These are phyloP conservation scores for Apamea sordens DNA, from an alignment of 2,888 invertebrate genomes.

Conservation along the genomic window DNA sequence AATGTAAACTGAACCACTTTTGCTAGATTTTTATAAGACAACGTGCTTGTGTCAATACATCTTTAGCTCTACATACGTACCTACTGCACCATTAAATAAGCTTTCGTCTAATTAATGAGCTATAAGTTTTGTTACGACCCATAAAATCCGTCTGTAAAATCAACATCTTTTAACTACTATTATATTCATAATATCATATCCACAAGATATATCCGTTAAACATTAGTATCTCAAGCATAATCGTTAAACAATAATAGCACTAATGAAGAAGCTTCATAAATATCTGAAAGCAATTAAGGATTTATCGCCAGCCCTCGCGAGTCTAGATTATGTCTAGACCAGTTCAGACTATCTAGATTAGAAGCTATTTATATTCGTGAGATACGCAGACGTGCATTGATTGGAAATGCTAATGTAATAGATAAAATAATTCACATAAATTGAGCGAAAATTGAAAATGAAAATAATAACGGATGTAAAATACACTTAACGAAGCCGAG, in stretches of 20 bases:
- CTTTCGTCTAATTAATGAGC: neutral
- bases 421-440: neutral
- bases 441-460: conserved; percentile 3
- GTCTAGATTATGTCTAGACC: conserved; percentile 43
- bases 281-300: conserved; percentile 38
- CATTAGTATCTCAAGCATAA: conserved; percentile 6
- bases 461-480: neutral
- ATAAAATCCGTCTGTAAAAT: conserved; percentile 12
- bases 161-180: neutral
- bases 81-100: neutral
- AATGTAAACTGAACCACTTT: neutral
- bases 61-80: neutral
- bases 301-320: conserved; percentile 6
- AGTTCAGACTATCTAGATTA: conserved; percentile 26
- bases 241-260: neutral
- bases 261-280: conserved; percentile 19
- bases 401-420: conserved; percentile 4
- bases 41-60: neutral
- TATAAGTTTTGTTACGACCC: neutral
- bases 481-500: neutral
- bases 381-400: conserved; percentile 17
- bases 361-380: conserved; percentile 8
- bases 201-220: conserved; percentile 15
- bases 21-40: neutral
- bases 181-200: neutral